Base-by-base conservation (phyloP, 1,140 invertebrate species). In the Tetragnatha versicolor region DNA sequence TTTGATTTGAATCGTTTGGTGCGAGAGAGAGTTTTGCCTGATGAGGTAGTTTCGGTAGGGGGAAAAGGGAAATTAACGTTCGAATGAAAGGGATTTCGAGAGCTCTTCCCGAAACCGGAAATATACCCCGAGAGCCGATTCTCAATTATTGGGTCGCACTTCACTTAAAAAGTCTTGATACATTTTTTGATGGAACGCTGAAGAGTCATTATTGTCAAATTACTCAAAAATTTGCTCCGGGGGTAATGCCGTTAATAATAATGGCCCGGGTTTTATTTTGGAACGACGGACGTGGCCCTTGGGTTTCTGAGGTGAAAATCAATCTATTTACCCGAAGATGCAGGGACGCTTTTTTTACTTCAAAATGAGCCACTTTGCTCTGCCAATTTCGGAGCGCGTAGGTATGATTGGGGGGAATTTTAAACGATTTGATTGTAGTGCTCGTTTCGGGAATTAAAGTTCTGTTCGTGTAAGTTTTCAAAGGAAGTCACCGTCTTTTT, bases 1-100 rank as follows among this genome's bases (percentile, higher is more conserved):
- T 77, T 66, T 77, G 73, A 77, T 77, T 77, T 77, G 73, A 77
- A 77, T 77, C 73, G 61, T 66, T 65, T 65, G 35, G 35, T 22
- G 72, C 58, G 55, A 63, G 35, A 61, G 31, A 42, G 39, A 60
- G 42, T 55, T 75, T 49, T 75, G 60, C 73, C 45, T 77, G 73
- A 77, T 77, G 73, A 77, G 47, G 42, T 72, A 58, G 51, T 72
- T 58, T 72, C 39, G 35, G 12, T 37, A 27, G 37, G 42, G 63
- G 2, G 22, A 63, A 66, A 77, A 66, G 73, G 42, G 73, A 77
- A 77, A 77, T 77, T 77, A 77, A 77, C 61, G 61, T 77, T 61
- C n/a, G 37, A 12, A 20, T 25, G 5, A 3, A 29, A 25, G 70
- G 55, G n/a, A 31, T 60, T 60, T 60, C 17, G 47, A 37, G 68